phyloP scores from a whole-genome alignment of 1,140 invertebrate genomes.

The Caenorhabditis elegans region DNA sequence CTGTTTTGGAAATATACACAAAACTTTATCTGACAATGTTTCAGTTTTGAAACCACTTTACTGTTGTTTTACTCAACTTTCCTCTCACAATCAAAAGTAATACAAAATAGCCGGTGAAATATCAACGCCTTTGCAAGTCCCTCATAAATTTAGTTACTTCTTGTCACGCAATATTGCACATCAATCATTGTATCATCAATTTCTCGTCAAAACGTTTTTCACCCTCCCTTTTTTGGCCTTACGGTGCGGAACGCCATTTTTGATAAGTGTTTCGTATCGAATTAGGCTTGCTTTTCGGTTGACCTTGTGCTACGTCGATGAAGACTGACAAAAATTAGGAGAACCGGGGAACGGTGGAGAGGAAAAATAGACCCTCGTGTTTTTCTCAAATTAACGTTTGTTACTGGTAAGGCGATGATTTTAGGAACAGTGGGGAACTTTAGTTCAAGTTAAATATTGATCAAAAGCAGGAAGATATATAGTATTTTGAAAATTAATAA shows the following conservation, averaged over 20 bases:
- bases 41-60: too few species aligned
- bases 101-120: neutral
- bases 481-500: too few species aligned
- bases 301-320: neutral
- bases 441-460: too few species aligned
- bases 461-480: too few species aligned
- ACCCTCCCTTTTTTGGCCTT: neutral
- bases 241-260: slow-evolving; percentile 2
- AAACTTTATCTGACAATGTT: too few species aligned
- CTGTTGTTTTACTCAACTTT: too few species aligned
- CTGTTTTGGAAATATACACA: too few species aligned
- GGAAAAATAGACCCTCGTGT: too few species aligned
- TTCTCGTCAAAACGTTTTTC: neutral
- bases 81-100: neutral
- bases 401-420: too few species aligned
- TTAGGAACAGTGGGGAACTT: too few species aligned
- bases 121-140: neutral
- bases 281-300: slow-evolving; percentile 9
- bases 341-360: too few species aligned
- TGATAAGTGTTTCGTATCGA: neutral
- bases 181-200: neutral
- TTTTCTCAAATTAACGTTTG: too few species aligned
- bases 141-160: slow-evolving; percentile 1
- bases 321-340: neutral
- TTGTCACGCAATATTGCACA: neutral